Base-by-base conservation (phyloP, 2,113 vertebrate genomes). In the Cephalopholis sonnerati region DNA sequence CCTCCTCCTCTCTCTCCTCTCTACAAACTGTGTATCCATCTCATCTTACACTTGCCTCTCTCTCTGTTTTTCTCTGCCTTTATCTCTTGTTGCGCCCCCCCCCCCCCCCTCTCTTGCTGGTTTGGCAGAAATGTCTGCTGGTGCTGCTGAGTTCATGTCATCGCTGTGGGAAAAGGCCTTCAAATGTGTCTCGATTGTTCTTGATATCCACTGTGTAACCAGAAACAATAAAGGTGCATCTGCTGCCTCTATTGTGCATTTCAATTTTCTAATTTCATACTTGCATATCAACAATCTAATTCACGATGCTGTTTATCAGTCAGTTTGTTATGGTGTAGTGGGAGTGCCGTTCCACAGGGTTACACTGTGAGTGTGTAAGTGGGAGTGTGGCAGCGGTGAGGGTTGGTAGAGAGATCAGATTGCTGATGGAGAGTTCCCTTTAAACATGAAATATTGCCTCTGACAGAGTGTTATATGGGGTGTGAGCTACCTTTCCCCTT, bases 401-500 rank as follows among this genome's bases (percentile, higher is more conserved):
- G 25, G 32, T 36, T 36, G 57, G 63, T 48, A 62, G 48, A 41
- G 46, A 55, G 64, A 76, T 75, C 50, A 25, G 61, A 29, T 29
- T 54, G 54, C 80, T 64, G 88, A 88, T 73, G 55, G 68, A 87
- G 86, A 80, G 50, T 44, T 86, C 41, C 79, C 29, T 24, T 74
- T 83, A 77, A 78, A 72, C 17, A 10, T 79, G 81, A 86, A 79
- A 74, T 88, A 88, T 83, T 80, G 81, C 36, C 71, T 73, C 66
- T 84, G 89, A 88, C 86, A 86, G 81, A 71, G 64, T 71, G 72
- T 78, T 72, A 13, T 48, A 71, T 32, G 10, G 44, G 63, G 66
- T 41, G 79, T 67, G 74, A 91, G 81, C 80, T 69, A 77, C 87
- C 86, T 74, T 74, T 82, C 78, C 79, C 84, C 57, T 83, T 73